Conservation (phyloP, 1,140 invertebrate genomes). For the Drosophila trapezifrons region DNA sequence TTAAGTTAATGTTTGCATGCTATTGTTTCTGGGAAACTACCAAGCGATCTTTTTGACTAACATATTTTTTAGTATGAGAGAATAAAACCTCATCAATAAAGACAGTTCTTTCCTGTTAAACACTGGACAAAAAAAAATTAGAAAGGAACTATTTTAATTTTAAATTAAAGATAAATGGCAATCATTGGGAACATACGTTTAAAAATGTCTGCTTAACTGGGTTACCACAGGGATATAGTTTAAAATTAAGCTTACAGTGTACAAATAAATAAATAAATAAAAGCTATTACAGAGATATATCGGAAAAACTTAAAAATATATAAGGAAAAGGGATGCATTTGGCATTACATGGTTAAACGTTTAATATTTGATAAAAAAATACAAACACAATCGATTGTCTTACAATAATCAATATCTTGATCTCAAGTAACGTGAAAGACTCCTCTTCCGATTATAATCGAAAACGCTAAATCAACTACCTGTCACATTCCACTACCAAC, state of each 20-base stretch:
- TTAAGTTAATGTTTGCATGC: conserved; percentile 71
- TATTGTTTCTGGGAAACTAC: conserved; percentile 75
- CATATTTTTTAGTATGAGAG: not conserved
- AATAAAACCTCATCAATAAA: not conserved
- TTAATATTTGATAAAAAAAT: not conserved
- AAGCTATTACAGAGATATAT: too few species aligned
- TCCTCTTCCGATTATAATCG: conserved; percentile 29
- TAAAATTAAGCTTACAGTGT: too few species aligned
- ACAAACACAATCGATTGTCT: not conserved
- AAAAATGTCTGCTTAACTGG: too few species aligned
- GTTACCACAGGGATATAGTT: too few species aligned
- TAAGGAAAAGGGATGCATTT: not conserved
- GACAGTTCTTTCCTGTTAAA: too few species aligned
- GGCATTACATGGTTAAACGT: too few species aligned
- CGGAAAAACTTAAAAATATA: too few species aligned
- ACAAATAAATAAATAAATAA: too few species aligned
- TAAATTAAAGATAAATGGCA: too few species aligned
- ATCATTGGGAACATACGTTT: too few species aligned
- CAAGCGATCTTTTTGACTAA: not conserved
- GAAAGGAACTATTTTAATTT: too few species aligned
- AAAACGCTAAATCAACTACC: conserved; percentile 61
- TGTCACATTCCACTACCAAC: conserved; percentile 43
- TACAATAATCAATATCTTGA: conserved; percentile 39
- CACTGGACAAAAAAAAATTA: too few species aligned
- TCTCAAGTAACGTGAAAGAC: not conserved